These are phyloP conservation scores for Telmatochromis sp. DNA, from an alignment of 2,113 vertebrate species.

Conservation along the genomic window DNA sequence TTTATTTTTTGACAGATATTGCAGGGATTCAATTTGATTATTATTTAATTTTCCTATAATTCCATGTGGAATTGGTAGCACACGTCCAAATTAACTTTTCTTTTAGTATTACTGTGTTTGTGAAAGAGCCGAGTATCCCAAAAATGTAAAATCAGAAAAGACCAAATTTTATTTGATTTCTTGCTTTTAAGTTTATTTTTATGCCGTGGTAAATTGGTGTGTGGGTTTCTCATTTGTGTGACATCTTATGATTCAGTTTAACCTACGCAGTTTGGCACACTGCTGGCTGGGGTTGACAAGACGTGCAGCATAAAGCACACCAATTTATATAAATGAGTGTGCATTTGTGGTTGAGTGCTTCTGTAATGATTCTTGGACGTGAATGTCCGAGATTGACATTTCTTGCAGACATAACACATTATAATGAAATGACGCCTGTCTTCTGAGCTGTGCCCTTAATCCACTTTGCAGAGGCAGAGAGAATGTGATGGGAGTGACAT, in stretches of 20 bases:
- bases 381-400: not conserved
- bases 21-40: not conserved
- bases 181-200: not conserved
- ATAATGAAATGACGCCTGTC: not conserved
- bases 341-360: not conserved
- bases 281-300: not conserved
- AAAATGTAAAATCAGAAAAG: not conserved
- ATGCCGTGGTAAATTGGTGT: not conserved
- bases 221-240: not conserved
- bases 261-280: not conserved
- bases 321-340: not conserved
- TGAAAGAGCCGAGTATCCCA: not conserved
- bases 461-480: constrained; percentile 81
- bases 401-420: not conserved
- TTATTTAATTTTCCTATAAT: not conserved
- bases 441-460: not conserved
- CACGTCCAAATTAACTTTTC: not conserved
- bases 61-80: not conserved
- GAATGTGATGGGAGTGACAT: constrained; percentile 94
- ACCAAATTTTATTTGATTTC: not conserved
- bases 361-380: not conserved
- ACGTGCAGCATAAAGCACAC: not conserved
- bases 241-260: not conserved
- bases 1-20: not conserved
- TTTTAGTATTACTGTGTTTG: not conserved